Evolutionary conservation across 2,797 vertebrate genomes (phyloP), one percentile per base, ranked within the genome.

Genomic region (Etheostoma nigrum): DNA sequence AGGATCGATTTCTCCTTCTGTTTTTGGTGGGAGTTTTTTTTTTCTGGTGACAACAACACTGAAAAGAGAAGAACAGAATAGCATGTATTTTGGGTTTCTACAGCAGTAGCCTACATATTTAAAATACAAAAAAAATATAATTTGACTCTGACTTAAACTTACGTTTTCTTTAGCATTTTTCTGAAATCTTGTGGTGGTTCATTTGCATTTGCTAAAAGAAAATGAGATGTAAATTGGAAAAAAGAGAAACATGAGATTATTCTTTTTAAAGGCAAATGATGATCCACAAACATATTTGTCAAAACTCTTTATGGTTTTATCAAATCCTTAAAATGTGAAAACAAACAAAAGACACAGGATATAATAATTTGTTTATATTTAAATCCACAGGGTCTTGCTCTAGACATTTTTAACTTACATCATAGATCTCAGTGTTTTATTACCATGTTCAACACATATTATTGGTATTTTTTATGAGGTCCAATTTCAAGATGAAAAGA

Each of bases 131-230:
- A 21, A 21, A 4, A 63, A 2, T 12, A 14, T 6, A 25, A 1
- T 18, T n/a, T 36, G 21, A 36, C 12, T 47, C 14, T 64, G 13
- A 51, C 5, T 19, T 5, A 5, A 61, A 74, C 90, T 90, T 85
- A 91, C 93, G 95, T 91, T 94, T 97, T 99, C 86, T 94, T 97
- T 47, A 98, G 93, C 92, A 96, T 86, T 84, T 94, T 95, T 89
- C 93, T 93, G 86, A 95, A 96, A 51, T 97, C 94, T 59, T 87
- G 89, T 49, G 95, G 79, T 2, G 87, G 10, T 40, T 40, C 45
- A 8, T 85, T 89, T 67, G 81, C 93, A 75, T 51, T 93, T 64
- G 1, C 83, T 91, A 45, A 55, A 80, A 72, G 30, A 66, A 54
- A 72, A 71, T 12, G 5, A 36, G 1, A 60, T 54, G 0, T 4